Conservation (phyloP, 2,888 invertebrate species). For the Hirudinaria manillensis region DNA sequence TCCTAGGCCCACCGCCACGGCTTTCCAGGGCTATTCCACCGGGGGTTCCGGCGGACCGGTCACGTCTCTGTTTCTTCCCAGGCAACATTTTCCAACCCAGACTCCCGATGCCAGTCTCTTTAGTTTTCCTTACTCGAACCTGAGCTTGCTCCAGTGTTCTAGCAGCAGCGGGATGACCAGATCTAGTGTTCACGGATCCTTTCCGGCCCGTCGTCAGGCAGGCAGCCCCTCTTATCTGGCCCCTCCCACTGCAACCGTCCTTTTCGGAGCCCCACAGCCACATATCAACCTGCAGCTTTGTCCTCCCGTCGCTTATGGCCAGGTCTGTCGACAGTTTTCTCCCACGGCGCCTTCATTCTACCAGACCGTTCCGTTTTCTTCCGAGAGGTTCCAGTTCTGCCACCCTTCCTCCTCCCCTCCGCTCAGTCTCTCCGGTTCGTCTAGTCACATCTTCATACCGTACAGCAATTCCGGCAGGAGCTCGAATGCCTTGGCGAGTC, state of each 20-base stretch:
- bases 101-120: conserved; percentile 12
- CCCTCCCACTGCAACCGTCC: conserved; percentile 17
- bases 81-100: not conserved
- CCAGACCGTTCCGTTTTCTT: conserved; percentile 12
- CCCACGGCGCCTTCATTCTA: not conserved
- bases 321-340: conserved; percentile 10
- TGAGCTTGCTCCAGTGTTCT: not conserved
- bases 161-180: not conserved
- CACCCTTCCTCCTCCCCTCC: not conserved
- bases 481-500: not conserved
- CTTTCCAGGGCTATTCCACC: not conserved
- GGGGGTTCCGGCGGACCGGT: not conserved
- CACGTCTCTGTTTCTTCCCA: not conserved
- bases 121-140: not conserved
- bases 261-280: conserved; percentile 22
- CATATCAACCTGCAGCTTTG: conserved; percentile 25
- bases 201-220: not conserved
- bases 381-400: not conserved
- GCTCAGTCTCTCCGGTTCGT: not conserved
- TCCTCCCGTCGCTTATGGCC: not conserved
- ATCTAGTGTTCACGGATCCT: not conserved
- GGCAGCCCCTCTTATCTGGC: not conserved
- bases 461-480: conserved; percentile 17
- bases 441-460: conserved; percentile 9
- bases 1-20: conserved; percentile 8